phyloP scores from a whole-genome alignment of 2,888 invertebrate species.

The Hyppa rectilinea region DNA sequence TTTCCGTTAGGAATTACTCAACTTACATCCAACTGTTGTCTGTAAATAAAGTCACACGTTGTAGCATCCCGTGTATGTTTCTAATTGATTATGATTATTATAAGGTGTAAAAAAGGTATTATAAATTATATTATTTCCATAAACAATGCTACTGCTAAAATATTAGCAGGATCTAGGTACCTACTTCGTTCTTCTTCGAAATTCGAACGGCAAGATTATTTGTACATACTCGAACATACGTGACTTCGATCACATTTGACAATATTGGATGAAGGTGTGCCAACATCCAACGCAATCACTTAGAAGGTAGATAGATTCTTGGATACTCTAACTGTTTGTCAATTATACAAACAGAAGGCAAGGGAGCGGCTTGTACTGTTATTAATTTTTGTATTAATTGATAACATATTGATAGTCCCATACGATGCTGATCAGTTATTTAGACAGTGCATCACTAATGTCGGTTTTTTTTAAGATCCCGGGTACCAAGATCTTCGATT shows the following conservation, averaged over 20 bases:
- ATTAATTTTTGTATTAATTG: neutral
- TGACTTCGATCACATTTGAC: conserved; percentile 5
- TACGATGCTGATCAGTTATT: neutral
- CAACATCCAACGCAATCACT: conserved; percentile 19
- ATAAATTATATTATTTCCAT: too few species aligned
- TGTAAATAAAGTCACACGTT: too few species aligned
- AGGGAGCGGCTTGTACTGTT: neutral
- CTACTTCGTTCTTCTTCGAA: too few species aligned
- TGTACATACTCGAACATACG: neutral
- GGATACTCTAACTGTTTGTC: conserved; percentile 7
- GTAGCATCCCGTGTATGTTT: too few species aligned
- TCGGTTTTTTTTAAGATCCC: too few species aligned
- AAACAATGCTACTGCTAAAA: too few species aligned
- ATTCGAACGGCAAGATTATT: neutral
- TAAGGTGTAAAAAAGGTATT: too few species aligned
- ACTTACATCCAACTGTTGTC: too few species aligned
- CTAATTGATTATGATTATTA: too few species aligned
- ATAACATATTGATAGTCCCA: neutral
- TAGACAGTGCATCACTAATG: neutral
- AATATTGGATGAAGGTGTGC: conserved; percentile 33
- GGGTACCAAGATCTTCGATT: too few species aligned
- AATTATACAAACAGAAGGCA: neutral
- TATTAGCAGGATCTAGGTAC: neutral
- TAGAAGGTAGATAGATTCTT: conserved; percentile 37
- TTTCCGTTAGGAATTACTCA: too few species aligned